Conservation (phyloP, 2,888 invertebrate species). For the Therioaphis trifolii region DNA sequence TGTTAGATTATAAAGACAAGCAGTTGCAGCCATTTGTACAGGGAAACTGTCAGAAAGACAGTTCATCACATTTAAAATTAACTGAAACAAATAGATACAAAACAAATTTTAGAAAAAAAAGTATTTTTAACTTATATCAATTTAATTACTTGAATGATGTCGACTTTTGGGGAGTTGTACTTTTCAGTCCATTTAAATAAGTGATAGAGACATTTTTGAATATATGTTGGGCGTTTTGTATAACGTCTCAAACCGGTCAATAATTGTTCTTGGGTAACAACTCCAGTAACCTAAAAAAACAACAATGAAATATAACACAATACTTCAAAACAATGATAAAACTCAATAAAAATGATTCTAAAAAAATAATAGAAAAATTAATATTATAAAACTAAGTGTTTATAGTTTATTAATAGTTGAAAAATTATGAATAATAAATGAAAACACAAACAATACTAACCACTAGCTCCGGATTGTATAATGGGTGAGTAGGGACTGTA, state of each 20-base stretch:
- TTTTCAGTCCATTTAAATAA: constrained; percentile 72
- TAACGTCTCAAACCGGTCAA: constrained; percentile 74
- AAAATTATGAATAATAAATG: not conserved
- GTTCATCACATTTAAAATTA: constrained; percentile 69
- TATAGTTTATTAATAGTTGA: not conserved
- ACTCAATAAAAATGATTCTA: too few species aligned
- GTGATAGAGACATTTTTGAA: constrained; percentile 77
- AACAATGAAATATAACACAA: not conserved
- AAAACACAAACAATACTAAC: constrained; percentile 67
- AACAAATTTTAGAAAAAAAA: not conserved
- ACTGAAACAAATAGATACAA: constrained; percentile 62
- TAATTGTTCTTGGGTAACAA: constrained; percentile 73
- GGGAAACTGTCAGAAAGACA: constrained; percentile 73
- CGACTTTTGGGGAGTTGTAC: constrained; percentile 72
- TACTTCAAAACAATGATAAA: too few species aligned
- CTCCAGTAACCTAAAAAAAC: constrained; percentile 71
- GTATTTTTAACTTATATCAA: not conserved
- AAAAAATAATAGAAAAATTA: not conserved
- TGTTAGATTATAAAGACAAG: constrained; percentile 80
- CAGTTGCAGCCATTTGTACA: constrained; percentile 81
- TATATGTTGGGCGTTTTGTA: constrained; percentile 72
- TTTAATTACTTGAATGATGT: constrained; percentile 73
- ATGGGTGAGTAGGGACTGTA: constrained; percentile 69
- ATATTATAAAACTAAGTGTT: not conserved
- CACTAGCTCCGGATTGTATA: constrained; percentile 69